These are phyloP conservation scores for Saxicola maurus DNA, from an alignment of 2,797 vertebrate species.

Conservation along the genomic window DNA sequence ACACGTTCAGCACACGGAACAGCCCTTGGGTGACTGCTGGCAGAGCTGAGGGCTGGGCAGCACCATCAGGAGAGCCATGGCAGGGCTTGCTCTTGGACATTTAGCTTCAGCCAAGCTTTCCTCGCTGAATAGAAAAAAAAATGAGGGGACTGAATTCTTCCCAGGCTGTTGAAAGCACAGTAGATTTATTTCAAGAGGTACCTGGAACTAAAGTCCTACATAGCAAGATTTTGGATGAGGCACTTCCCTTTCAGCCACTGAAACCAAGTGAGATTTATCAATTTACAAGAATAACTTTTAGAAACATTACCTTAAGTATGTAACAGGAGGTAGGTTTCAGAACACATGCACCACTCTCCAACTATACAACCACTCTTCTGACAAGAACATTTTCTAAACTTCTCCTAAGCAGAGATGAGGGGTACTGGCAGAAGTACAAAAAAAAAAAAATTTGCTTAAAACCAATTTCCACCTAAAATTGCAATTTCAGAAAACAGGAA, in stretches of 20 bases:
- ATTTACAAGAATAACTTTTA: neutral
- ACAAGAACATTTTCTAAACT: neutral
- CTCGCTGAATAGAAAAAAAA: neutral
- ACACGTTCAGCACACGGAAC: fast-evolving
- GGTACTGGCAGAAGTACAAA: neutral
- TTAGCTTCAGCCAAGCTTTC: neutral
- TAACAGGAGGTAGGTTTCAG: neutral
- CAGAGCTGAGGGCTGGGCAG: neutral
- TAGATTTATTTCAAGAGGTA: neutral
- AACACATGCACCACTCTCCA: neutral
- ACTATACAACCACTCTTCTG: neutral
- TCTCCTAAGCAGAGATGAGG: neutral
- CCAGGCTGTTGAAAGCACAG: neutral
- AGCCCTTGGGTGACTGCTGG: fast-evolving
- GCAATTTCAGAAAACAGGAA: neutral
- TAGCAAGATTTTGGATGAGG: neutral
- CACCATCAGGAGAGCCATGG: fast-evolving
- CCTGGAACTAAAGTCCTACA: neutral
- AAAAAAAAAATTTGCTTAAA: neutral
- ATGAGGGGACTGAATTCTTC: neutral
- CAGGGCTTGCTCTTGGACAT: neutral
- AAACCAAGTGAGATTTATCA: neutral
- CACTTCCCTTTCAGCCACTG: neutral
- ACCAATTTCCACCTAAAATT: fast-evolving
- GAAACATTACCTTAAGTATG: fast-evolving